Conservation (phyloP, 2,797 vertebrate species). For the Eulemur rubriventer region DNA sequence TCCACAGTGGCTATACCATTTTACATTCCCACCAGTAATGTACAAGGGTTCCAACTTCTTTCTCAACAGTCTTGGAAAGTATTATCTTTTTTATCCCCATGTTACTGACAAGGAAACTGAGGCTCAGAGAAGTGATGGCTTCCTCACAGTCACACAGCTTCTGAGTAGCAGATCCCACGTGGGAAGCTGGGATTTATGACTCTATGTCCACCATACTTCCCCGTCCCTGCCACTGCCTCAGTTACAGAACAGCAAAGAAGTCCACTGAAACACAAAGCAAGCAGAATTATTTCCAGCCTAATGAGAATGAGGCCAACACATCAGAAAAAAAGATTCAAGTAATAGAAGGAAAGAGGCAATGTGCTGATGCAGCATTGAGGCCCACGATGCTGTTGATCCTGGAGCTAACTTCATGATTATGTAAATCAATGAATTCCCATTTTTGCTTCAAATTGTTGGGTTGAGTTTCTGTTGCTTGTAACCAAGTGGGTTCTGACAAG, state of each 20-base stretch:
- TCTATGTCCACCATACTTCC: background rate
- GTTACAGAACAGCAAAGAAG: background rate
- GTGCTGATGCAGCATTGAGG: background rate
- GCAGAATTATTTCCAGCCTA: background rate
- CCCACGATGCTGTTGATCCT: background rate
- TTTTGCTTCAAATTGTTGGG: background rate
- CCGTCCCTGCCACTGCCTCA: background rate
- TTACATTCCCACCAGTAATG: background rate
- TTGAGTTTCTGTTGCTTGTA: background rate
- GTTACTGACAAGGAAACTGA: background rate
- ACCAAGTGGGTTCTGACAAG: background rate
- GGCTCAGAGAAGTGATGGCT: background rate
- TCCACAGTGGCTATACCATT: background rate
- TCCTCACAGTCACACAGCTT: background rate
- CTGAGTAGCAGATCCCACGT: background rate
- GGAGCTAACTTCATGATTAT: background rate
- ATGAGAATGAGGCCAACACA: background rate
- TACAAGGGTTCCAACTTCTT: background rate
- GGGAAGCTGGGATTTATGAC: background rate
- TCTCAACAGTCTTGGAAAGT: background rate
- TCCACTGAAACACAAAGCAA: background rate
- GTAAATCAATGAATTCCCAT: background rate
- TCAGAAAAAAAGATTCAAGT: background rate
- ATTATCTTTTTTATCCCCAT: background rate
- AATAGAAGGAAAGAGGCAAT: background rate